Conservation (phyloP, 35 echinoderm and acorn worm species). For the Anneissia japonica region DNA sequence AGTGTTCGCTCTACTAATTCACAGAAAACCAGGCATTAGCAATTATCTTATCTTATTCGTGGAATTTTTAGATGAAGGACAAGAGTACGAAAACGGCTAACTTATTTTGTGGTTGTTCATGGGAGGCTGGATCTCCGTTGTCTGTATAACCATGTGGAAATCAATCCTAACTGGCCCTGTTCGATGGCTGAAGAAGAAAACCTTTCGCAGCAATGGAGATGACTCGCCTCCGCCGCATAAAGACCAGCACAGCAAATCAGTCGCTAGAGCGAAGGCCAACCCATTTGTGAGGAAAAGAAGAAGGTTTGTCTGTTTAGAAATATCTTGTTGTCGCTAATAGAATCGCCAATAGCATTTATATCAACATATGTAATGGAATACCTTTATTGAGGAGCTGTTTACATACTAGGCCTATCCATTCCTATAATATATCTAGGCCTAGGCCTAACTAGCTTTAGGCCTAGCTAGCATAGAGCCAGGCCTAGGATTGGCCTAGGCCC, state of each 20-base stretch:
- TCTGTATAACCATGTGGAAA: neutral
- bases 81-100: neutral
- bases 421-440: no score
- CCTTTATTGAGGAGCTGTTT: no score
- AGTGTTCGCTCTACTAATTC: neutral
- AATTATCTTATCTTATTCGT: neutral
- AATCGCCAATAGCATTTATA: no score
- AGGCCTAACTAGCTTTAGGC: no score
- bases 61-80: neutral
- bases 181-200: neutral
- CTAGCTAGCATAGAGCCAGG: no score
- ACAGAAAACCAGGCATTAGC: neutral
- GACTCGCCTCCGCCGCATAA: neutral
- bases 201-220: neutral
- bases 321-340: no score
- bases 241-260: neutral
- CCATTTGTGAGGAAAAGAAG: neutral
- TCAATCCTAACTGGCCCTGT: neutral
- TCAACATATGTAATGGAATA: no score
- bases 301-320: neutral
- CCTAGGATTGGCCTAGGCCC: no score
- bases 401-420: no score
- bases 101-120: neutral
- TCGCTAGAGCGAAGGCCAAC: neutral
- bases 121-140: neutral